These are phyloP conservation scores for Mamestra configurata DNA, from an alignment of 1,140 invertebrate species.

Conservation along the genomic window DNA sequence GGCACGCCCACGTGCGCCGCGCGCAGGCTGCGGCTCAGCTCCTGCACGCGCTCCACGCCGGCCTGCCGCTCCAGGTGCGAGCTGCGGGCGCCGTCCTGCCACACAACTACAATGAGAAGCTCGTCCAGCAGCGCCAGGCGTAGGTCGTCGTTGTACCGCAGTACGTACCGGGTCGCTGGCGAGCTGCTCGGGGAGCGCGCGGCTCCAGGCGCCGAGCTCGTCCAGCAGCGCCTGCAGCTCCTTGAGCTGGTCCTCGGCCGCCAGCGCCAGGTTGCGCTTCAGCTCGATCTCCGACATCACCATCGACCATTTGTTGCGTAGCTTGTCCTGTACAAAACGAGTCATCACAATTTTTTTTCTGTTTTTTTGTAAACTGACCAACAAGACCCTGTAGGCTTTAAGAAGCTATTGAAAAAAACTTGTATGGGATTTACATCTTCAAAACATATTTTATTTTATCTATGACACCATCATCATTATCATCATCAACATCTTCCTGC, in stretches of 20 bases:
- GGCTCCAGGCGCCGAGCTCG: slow-evolving; percentile 66
- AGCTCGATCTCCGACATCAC: slow-evolving; percentile 51
- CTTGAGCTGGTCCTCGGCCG: slow-evolving; percentile 88
- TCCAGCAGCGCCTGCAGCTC: slow-evolving; percentile 85
- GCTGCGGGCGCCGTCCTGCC: slow-evolving; percentile 43
- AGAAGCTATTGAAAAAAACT: no score
- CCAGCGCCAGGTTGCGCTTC: slow-evolving; percentile 75
- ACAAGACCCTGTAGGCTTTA: no score
- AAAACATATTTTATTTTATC: no score
- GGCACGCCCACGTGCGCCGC: slow-evolving; percentile 70
- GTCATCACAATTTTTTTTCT: no score
- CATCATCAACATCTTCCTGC: no score
- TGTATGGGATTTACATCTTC: no score
- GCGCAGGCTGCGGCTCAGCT: slow-evolving; percentile 85
- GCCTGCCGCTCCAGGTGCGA: slow-evolving; percentile 56
- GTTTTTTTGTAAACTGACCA: no score
- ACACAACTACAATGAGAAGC: background rate
- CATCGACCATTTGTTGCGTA: slow-evolving; percentile 73
- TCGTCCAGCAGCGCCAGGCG: no score
- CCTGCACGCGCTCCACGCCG: slow-evolving; percentile 86
- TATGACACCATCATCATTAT: no score
- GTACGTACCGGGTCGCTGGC: no score
- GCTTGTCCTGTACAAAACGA: slow-evolving; percentile 61
- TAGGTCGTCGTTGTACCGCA: no score
- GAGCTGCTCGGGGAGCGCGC: background rate